Evolutionary conservation across 1,140 invertebrate species (phyloP).

Genomic region (Homarus americanus): DNA sequence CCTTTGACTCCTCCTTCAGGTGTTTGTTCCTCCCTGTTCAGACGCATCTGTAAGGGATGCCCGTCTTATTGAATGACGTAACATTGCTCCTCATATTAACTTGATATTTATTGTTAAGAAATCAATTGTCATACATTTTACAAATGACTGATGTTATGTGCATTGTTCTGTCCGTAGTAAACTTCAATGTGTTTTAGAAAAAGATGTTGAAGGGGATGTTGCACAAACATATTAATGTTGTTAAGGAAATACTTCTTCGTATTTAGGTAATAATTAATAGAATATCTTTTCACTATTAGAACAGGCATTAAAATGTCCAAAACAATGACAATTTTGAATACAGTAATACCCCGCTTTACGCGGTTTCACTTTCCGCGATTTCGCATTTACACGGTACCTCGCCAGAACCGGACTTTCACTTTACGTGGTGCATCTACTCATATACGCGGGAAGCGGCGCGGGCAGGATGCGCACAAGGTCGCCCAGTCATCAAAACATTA

Average conservation of each 20-base stretch:
- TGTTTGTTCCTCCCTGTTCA: neutral
- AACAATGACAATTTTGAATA: neutral
- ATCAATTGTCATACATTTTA: neutral
- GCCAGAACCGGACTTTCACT: too few relatives aligned
- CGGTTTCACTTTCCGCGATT: too few relatives aligned
- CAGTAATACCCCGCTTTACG: too few relatives aligned
- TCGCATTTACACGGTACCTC: too few relatives aligned
- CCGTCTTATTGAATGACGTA: constrained; percentile 3
- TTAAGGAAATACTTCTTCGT: neutral
- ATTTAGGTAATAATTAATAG: neutral
- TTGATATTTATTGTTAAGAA: neutral
- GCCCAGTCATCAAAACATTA: too few relatives aligned
- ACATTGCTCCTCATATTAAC: neutral
- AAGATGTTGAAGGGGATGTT: neutral
- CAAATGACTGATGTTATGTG: neutral
- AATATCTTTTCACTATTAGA: neutral
- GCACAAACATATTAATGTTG: neutral
- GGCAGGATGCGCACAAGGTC: too few relatives aligned
- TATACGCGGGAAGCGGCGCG: too few relatives aligned
- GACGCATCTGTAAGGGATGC: constrained; percentile 10
- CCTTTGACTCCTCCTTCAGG: neutral
- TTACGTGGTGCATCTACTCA: too few relatives aligned
- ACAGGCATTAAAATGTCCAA: neutral
- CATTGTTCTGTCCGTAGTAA: neutral
- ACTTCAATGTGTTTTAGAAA: neutral